Conservation (phyloP, 2,113 vertebrate genomes). For the Zapornia atra region DNA sequence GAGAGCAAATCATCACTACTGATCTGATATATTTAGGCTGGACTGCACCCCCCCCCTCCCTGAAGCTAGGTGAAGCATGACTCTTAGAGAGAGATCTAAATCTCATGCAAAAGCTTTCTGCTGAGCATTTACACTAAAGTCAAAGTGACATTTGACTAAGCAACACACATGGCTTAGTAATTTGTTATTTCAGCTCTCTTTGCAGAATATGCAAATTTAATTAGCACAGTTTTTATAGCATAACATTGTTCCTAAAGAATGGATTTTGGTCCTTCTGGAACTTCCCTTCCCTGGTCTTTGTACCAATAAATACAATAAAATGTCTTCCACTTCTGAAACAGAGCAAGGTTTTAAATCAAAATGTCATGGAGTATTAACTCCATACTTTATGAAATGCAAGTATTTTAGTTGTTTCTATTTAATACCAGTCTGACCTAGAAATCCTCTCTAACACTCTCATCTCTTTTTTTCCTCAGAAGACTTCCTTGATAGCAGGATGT, state of each 20-base stretch:
- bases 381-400: not conserved
- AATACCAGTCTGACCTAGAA: not conserved
- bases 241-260: not conserved
- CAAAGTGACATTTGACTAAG: conserved; percentile 25
- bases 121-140: conserved; percentile 1
- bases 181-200: conserved; percentile 1
- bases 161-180: not conserved
- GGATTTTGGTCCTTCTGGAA: not conserved
- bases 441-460: not conserved
- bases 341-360: conserved; percentile 16
- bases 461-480: conserved; percentile 14
- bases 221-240: not conserved
- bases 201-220: conserved; percentile 36
- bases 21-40: not conserved
- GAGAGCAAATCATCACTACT: not conserved
- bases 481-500: not conserved
- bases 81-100: conserved; percentile 1
- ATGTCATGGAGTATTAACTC: not conserved
- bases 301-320: conserved; percentile 6
- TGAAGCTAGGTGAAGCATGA: not conserved
- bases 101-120: not conserved
- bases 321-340: not conserved
- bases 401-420: conserved; percentile 7
- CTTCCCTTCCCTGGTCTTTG: not conserved
- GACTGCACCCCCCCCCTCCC: not conserved